phyloP scores from a whole-genome alignment of 2,888 invertebrate genomes.

The Agrochola macilenta region DNA sequence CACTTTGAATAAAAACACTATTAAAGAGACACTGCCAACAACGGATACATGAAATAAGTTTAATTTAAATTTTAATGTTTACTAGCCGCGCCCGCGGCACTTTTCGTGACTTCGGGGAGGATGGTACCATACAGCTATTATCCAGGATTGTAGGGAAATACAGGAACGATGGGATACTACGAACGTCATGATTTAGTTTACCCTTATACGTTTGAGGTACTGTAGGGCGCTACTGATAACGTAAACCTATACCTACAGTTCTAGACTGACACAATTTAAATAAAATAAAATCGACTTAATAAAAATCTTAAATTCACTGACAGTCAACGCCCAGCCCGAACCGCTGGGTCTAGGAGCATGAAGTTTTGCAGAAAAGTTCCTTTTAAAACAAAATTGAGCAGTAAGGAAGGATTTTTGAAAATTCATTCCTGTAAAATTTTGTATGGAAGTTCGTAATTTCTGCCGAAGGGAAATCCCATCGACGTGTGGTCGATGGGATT shows the following conservation, averaged over 20 bases:
- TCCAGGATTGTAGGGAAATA: background rate
- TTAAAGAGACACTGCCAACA: background rate
- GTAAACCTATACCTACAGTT: background rate
- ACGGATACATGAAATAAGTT: background rate
- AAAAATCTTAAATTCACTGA: background rate
- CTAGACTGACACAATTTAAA: too few species aligned
- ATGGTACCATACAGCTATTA: background rate
- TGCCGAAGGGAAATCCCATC: background rate
- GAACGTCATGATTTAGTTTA: background rate
- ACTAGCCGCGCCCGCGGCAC: background rate
- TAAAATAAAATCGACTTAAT: background rate
- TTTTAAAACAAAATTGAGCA: background rate
- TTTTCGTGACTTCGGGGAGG: background rate
- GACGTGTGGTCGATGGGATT: too few species aligned
- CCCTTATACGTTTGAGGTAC: background rate
- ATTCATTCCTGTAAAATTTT: background rate
- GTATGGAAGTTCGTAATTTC: background rate
- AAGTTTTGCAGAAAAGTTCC: background rate
- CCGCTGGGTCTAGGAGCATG: background rate
- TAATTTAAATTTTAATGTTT: background rate
- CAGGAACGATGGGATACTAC: background rate
- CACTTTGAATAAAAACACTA: slow-evolving; percentile 39
- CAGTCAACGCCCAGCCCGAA: background rate
- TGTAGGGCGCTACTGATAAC: too few species aligned
- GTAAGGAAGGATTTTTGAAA: background rate